A percentile compares a stretch with the other conserved stretches of the same genome.
Conservation (phyloP, 1,140 invertebrate genomes). For the Drosophila funebris region DNA sequence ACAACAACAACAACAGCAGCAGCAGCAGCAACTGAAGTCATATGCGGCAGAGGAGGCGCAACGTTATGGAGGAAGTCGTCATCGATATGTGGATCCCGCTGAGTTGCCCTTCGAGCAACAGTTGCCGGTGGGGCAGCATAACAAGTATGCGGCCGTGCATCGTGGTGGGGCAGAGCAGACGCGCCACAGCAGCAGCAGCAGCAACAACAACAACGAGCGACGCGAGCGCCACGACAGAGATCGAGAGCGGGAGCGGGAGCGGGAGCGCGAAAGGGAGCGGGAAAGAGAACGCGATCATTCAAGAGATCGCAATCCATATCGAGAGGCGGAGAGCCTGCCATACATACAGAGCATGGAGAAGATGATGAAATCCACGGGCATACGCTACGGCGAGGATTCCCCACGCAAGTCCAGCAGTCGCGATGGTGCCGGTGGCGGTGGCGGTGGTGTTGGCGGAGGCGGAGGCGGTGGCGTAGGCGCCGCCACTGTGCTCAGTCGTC, state of each 20-base stretch:
- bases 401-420: constrained; percentile 33
- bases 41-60: constrained; percentile 65
- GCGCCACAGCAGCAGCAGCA: constrained; percentile 30
- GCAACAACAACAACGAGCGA: constrained; percentile 15
- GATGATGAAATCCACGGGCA: constrained; percentile 82
- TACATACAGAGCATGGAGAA: constrained; percentile 83
- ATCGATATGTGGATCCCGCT: constrained; percentile 74
- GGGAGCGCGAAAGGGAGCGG: constrained; percentile 39
- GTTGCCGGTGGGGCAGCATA: constrained; percentile 32
- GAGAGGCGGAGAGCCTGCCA: constrained; percentile 80
- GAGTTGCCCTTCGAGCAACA: constrained; percentile 67
- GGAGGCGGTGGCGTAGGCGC: too few relatives aligned
- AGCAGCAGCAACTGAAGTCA: constrained; percentile 29
- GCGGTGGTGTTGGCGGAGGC: constrained; percentile 8
- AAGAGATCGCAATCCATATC: constrained; percentile 76
- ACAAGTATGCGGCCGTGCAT: constrained; percentile 73
- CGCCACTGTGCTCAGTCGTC: background rate
- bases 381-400: constrained; percentile 68
- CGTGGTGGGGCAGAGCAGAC: constrained; percentile 36
- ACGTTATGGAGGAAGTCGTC: constrained; percentile 65
- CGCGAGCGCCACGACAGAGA: constrained; percentile 29
- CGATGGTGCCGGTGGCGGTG: constrained; percentile 17
- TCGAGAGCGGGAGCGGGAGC: constrained; percentile 23
- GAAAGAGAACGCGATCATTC: constrained; percentile 54
- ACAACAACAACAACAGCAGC: constrained; percentile 10